Conservation (phyloP, 2,888 invertebrate species). For the Microplitis manilae region DNA sequence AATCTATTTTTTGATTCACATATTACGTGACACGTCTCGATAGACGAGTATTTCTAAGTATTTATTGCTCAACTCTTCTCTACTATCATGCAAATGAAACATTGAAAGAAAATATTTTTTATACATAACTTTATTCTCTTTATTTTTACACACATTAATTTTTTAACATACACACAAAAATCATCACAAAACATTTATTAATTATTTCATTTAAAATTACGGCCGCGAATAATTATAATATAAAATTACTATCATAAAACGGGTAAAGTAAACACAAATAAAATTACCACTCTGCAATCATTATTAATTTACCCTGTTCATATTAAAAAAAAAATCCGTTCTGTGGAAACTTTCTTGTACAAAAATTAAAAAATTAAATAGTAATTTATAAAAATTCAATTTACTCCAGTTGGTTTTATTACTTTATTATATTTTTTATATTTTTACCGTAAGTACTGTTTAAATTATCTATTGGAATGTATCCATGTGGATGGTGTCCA, state of each 20-base stretch:
- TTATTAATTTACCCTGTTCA: too few species aligned
- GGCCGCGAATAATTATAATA: too few species aligned
- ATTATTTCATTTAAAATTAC: too few species aligned
- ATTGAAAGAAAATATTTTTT: neutral
- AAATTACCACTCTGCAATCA: too few species aligned
- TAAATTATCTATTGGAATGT: constrained; percentile 54
- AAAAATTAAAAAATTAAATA: too few species aligned
- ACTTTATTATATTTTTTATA: neutral
- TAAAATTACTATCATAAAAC: too few species aligned
- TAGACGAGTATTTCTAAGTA: neutral
- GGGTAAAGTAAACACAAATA: too few species aligned
- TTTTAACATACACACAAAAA: neutral
- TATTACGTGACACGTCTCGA: neutral
- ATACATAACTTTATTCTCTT: neutral
- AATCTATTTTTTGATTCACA: neutral
- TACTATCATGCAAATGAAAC: constrained; percentile 13
- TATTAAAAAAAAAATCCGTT: too few species aligned
- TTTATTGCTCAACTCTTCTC: constrained; percentile 18
- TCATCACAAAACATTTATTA: neutral
- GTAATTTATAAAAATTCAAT: neutral
- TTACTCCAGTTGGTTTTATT: neutral
- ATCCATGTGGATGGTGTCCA: constrained; percentile 64
- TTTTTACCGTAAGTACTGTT: too few species aligned
- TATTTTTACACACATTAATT: neutral
- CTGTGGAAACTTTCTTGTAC: too few species aligned